These are phyloP conservation scores for Hippasteria phrygiana DNA, from an alignment of 53 echinoderm and acorn worm species.

Conservation along the genomic window DNA sequence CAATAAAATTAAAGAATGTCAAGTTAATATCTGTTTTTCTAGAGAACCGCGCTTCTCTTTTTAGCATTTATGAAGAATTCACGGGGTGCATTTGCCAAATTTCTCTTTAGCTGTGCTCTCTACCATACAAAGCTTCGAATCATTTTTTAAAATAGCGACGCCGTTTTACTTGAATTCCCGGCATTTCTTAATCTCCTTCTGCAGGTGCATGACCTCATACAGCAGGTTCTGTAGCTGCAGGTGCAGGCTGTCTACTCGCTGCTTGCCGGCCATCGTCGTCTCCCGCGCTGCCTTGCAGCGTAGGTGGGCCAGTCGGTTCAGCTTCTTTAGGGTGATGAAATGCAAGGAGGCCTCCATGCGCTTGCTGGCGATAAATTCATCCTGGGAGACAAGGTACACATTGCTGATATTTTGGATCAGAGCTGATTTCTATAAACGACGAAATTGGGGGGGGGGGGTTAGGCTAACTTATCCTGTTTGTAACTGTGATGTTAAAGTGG, in stretches of 20 bases:
- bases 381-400: slow-evolving; percentile 37
- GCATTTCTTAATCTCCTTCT: slow-evolving; percentile 98
- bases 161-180: slow-evolving; percentile 89
- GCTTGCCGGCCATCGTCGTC: slow-evolving; percentile 85
- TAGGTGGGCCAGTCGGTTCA: slow-evolving; percentile 91
- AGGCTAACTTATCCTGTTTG: too few relatives aligned
- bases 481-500: too few relatives aligned
- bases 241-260: slow-evolving; percentile 91
- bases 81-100: too few relatives aligned
- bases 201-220: slow-evolving; percentile 98
- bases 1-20: too few relatives aligned
- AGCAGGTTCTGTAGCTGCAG: slow-evolving; percentile 96
- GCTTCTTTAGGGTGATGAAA: slow-evolving; percentile 93
- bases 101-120: too few relatives aligned
- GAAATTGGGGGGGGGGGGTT: too few relatives aligned
- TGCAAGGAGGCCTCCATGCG: slow-evolving; percentile 79
- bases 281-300: slow-evolving; percentile 92
- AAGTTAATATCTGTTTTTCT: too few relatives aligned
- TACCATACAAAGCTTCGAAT: too few relatives aligned
- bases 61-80: too few relatives aligned
- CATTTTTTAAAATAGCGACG: not conserved
- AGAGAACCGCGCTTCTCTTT: too few relatives aligned
- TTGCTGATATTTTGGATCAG: too few relatives aligned
- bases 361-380: slow-evolving; percentile 72
- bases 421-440: too few relatives aligned